These are phyloP conservation scores for Amphiprion clarkii DNA, from an alignment of 2,797 vertebrate species.

Conservation along the genomic window DNA sequence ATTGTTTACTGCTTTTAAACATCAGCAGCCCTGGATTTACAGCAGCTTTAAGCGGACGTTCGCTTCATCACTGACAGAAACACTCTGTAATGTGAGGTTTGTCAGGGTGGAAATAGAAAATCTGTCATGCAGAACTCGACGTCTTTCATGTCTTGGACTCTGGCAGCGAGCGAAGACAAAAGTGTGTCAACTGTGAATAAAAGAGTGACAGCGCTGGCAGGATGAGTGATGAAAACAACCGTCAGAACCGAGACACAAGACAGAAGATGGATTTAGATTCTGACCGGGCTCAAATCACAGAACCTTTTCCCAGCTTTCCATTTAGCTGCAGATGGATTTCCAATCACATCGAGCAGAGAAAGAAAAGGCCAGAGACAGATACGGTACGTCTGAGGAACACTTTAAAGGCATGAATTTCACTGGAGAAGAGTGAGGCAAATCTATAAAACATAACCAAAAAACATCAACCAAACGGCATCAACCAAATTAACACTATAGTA, in stretches of 20 bases:
- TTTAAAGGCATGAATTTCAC: no score
- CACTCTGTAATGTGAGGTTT: constrained; percentile 20
- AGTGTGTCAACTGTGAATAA: constrained; percentile 38
- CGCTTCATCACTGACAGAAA: background rate
- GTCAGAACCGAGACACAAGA: background rate
- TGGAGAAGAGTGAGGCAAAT: no score
- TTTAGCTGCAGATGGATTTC: constrained; percentile 2
- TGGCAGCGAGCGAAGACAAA: constrained; percentile 40
- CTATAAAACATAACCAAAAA: no score
- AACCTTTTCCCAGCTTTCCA: background rate
- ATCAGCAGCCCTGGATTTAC: background rate
- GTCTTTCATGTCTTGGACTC: constrained; percentile 37
- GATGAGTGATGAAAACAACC: constrained; percentile 37
- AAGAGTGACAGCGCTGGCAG: constrained; percentile 15
- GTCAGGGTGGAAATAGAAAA: constrained; percentile 37
- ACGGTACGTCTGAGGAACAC: no score
- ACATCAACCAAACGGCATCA: no score
- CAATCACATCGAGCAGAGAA: background rate
- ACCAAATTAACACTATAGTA: no score
- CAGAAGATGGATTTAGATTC: constrained; percentile 25
- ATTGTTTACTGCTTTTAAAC: background rate
- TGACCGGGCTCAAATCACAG: constrained; percentile 2
- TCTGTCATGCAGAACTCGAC: constrained; percentile 27
- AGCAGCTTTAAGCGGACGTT: background rate
- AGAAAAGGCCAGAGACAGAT: background rate